These are phyloP conservation scores for Drosophila obscura DNA, from an alignment of 1,140 invertebrate species.

Conservation along the genomic window DNA sequence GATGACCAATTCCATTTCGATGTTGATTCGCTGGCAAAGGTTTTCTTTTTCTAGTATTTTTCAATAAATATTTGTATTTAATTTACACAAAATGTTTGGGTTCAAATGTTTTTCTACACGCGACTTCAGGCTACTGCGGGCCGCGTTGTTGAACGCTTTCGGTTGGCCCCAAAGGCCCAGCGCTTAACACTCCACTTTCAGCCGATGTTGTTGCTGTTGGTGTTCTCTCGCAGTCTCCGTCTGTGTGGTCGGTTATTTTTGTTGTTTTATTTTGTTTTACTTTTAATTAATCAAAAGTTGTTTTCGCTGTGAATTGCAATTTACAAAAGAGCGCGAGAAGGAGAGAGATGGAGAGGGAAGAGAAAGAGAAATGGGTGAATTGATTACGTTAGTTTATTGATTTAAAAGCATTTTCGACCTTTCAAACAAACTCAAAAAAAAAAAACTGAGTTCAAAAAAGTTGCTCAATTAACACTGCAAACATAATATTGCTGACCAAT, in stretches of 20 bases:
- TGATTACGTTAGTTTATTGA: constrained; percentile 74
- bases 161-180: too few species aligned
- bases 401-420: constrained; percentile 42
- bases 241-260: constrained; percentile 27
- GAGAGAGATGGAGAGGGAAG: not conserved
- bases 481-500: constrained; percentile 51
- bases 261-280: constrained; percentile 49
- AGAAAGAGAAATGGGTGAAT: constrained; percentile 49
- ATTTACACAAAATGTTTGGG: constrained; percentile 16
- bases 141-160: too few species aligned
- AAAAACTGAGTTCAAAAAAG: constrained; percentile 29
- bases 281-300: constrained; percentile 78
- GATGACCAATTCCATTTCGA: constrained; percentile 76
- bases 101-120: constrained; percentile 6
- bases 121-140: not conserved
- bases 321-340: constrained; percentile 12
- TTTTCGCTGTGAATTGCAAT: constrained; percentile 64
- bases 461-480: constrained; percentile 27
- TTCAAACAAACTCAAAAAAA: constrained; percentile 10
- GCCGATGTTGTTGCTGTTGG: constrained; percentile 6
- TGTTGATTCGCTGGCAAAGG: constrained; percentile 57
- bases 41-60: constrained; percentile 9
- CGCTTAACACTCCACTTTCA: constrained; percentile 1
- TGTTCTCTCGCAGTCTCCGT: constrained; percentile 5
- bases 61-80: not conserved